A percentile compares a stretch with the other conserved stretches of the same genome.
Evolutionary conservation across 2,113 vertebrate genomes (phyloP).

Genomic region (Ctenomys sociabilis): DNA sequence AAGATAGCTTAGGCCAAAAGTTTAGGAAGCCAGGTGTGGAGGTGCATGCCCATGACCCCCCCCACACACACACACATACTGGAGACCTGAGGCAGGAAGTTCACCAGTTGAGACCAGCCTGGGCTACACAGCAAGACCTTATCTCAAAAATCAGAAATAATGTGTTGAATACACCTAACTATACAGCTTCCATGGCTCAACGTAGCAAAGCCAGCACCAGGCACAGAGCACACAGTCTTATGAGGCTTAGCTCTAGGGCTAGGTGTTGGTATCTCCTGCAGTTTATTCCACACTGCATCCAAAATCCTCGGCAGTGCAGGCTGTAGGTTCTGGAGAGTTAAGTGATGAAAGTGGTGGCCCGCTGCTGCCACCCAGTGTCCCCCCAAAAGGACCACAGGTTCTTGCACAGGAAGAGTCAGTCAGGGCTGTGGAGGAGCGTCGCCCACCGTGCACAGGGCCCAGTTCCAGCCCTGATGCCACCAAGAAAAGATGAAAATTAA

Average conservation of each 20-base stretch:
- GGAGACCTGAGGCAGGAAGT: neutral
- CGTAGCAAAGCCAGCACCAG: accelerated
- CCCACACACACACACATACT: too few species aligned
- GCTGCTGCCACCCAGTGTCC: neutral
- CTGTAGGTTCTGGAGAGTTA: neutral
- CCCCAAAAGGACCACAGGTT: neutral
- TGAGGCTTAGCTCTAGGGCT: accelerated
- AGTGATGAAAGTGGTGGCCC: neutral
- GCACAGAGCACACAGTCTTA: neutral
- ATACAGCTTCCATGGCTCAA: neutral
- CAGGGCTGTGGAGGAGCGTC: neutral
- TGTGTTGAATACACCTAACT: neutral
- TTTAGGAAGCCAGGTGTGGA: neutral
- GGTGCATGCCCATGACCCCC: neutral
- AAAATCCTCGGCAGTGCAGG: neutral
- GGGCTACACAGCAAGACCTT: neutral
- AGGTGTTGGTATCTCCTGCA: accelerated
- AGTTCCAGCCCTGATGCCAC: neutral
- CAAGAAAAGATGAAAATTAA: neutral
- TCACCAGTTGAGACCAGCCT: neutral
- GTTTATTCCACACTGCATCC: neutral
- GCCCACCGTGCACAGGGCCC: neutral
- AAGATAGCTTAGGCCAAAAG: neutral
- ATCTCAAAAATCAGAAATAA: neutral
- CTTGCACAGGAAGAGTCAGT: neutral